phyloP scores from a whole-genome alignment of 2,113 vertebrate species.

The Coracopsis vasa region DNA sequence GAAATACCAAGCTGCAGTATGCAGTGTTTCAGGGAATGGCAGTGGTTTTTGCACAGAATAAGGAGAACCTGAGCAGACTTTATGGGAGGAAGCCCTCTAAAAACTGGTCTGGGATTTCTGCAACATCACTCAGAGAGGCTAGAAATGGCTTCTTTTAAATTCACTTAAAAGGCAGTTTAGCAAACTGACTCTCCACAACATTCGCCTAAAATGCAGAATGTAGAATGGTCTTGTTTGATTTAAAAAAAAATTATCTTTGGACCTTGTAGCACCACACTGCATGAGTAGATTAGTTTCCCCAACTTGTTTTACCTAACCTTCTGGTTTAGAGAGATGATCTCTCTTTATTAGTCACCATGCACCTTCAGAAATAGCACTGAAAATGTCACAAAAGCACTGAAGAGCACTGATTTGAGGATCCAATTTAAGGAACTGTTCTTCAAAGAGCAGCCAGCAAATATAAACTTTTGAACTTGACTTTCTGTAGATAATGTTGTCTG shows the following conservation, averaged over 20 bases:
- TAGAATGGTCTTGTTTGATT: background rate
- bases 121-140: background rate
- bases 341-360: background rate
- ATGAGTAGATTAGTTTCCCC: background rate
- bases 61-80: background rate
- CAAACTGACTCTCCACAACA: background rate
- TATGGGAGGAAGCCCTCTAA: background rate
- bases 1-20: fast-evolving
- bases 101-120: background rate
- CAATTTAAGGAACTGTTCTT: background rate
- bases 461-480: background rate
- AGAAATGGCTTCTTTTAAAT: background rate
- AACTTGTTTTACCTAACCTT: background rate
- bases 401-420: background rate
- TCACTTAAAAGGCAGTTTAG: background rate
- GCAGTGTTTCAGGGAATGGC: background rate
- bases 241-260: background rate
- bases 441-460: background rate
- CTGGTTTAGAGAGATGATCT: background rate
- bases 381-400: background rate
- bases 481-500: background rate
- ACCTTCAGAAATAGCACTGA: background rate
- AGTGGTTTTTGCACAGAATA: background rate
- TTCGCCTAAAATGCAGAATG: background rate
- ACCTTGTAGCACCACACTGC: background rate